phyloP scores from a whole-genome alignment of 2,888 invertebrate genomes.

The Portevinia maculata region DNA sequence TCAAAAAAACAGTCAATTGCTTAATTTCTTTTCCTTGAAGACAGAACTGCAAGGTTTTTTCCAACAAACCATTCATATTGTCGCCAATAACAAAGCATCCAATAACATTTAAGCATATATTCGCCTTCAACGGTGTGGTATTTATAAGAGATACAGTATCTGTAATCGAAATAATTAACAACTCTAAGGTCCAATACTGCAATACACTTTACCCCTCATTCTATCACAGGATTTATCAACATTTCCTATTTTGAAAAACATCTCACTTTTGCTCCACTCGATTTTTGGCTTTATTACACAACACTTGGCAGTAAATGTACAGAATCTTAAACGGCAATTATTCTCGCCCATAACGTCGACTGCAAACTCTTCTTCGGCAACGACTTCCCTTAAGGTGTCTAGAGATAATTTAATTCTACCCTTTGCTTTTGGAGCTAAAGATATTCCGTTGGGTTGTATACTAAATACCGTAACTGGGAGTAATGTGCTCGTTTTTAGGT shows the following conservation, averaged over 20 bases:
- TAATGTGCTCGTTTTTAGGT: conserved; percentile 3
- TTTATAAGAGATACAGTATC: conserved; percentile 74
- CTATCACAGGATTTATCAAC: background rate
- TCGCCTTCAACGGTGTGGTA: conserved; percentile 36
- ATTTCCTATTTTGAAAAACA: conserved; percentile 18
- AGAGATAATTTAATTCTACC: conserved; percentile 7
- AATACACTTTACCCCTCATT: conserved; percentile 7
- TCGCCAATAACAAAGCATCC: conserved; percentile 78
- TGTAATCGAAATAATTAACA: conserved; percentile 23
- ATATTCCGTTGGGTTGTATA: conserved; percentile 23
- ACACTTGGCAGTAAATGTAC: conserved; percentile 14
- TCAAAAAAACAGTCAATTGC: conserved; percentile 76
- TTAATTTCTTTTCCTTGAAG: conserved; percentile 75
- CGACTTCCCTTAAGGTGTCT: background rate
- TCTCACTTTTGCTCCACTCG: conserved; percentile 35
- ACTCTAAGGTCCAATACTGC: conserved; percentile 5
- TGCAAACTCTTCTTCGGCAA: conserved; percentile 13
- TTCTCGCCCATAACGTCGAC: conserved; percentile 41
- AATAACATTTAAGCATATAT: conserved; percentile 71
- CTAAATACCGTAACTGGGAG: background rate
- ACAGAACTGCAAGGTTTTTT: conserved; percentile 70
- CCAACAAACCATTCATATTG: conserved; percentile 73
- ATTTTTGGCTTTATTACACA: conserved; percentile 22
- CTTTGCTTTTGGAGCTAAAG: background rate
- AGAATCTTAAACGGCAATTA: conserved; percentile 31